Evolutionary conservation across 2,113 vertebrate species (phyloP).

Genomic region (Calyptommatus sinebrachiatus): DNA sequence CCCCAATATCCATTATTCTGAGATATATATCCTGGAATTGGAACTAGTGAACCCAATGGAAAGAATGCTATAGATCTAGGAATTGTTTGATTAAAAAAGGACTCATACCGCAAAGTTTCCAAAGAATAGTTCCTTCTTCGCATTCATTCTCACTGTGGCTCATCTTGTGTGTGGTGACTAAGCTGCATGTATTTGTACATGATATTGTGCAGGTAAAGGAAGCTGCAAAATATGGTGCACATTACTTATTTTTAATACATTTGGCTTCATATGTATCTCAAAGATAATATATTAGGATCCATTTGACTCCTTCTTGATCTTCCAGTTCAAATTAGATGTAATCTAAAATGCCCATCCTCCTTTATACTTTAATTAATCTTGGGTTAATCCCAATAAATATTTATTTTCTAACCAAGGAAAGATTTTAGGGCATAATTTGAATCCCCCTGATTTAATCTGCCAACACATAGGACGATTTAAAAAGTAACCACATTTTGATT

Average conservation of each 20-base stretch:
- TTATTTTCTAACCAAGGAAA: neutral
- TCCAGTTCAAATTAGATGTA: slow-evolving; percentile 3
- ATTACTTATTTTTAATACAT: neutral
- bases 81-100: slow-evolving; percentile 39
- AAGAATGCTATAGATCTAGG: slow-evolving; percentile 11
- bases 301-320: neutral
- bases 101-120: slow-evolving; percentile 28
- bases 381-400: neutral
- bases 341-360: neutral
- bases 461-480: slow-evolving; percentile 59
- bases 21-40: too few species aligned
- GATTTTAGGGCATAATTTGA: slow-evolving; percentile 14
- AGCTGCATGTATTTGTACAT: neutral
- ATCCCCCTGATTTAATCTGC: slow-evolving; percentile 35
- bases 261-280: neutral
- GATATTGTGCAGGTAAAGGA: neutral
- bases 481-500: slow-evolving; percentile 74
- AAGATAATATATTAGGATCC: neutral
- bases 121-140: neutral
- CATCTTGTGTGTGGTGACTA: neutral
- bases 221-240: neutral
- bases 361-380: neutral
- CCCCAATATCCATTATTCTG: too few species aligned
- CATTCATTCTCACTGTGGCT: neutral
- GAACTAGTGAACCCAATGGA: neutral